A percentile compares a stretch with the other conserved stretches of the same genome.
Conservation (phyloP, 2,797 vertebrate genomes). For the Phylloscopus collybita region DNA sequence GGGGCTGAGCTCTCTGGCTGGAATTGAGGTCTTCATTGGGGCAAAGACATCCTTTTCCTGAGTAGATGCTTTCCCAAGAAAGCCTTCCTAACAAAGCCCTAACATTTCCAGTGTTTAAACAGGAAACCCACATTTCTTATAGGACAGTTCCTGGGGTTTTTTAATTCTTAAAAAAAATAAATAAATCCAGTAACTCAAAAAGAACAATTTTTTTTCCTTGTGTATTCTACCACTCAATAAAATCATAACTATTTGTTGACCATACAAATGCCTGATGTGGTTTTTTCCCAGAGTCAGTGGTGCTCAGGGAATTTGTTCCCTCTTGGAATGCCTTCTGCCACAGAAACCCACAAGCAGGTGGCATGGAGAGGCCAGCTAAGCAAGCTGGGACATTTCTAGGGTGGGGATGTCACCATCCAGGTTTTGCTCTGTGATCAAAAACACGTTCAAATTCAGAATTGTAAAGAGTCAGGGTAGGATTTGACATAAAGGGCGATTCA, state of each 20-base stretch:
- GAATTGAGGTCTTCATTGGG: neutral
- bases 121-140: neutral
- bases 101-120: neutral
- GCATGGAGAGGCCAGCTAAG: neutral
- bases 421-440: neutral
- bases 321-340: neutral
- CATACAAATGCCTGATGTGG: neutral
- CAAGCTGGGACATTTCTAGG: neutral
- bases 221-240: conserved; percentile 58
- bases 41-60: neutral
- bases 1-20: neutral
- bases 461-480: neutral
- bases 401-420: neutral
- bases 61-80: conserved; percentile 8
- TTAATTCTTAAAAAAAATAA: neutral
- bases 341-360: neutral
- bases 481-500: neutral
- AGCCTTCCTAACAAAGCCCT: conserved; percentile 30
- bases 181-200: neutral
- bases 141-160: neutral
- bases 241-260: conserved; percentile 48
- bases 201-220: neutral
- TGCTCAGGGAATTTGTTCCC: neutral
- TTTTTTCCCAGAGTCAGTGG: neutral
- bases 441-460: neutral